Evolutionary conservation across 2,113 vertebrate genomes (phyloP).

Genomic region (Motacilla alba): DNA sequence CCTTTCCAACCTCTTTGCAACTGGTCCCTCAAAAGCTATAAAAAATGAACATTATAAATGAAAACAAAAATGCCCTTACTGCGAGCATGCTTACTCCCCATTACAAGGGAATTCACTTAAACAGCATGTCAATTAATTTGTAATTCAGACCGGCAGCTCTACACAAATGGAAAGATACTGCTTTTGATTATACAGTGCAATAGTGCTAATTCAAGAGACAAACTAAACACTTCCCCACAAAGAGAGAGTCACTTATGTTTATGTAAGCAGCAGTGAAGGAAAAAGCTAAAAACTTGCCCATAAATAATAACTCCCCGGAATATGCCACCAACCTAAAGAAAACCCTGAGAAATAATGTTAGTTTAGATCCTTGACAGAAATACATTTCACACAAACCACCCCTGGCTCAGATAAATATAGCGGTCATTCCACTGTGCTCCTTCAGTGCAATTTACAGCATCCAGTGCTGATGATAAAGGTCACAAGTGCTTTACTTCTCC

Average conservation of each 20-base stretch:
- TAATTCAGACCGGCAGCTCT: not conserved
- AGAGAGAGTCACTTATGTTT: not conserved
- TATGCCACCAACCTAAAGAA: not conserved
- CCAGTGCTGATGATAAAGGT: not conserved
- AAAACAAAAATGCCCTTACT: not conserved
- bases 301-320: not conserved
- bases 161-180: not conserved
- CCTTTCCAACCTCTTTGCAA: not conserved
- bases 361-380: not conserved
- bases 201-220: not conserved
- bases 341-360: not conserved
- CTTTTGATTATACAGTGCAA: not conserved
- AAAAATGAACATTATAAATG: not conserved
- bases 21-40: not conserved
- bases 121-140: not conserved
- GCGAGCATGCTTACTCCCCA: not conserved
- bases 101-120: not conserved
- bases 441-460: not conserved
- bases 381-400: not conserved
- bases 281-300: not conserved
- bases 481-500: not conserved
- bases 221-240: not conserved
- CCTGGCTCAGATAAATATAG: not conserved
- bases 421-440: not conserved
- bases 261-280: not conserved